Evolutionary conservation across 2,888 invertebrate genomes (phyloP), one percentile per base, ranked within the genome.

Genomic region (Sphinx pinastri): DNA sequence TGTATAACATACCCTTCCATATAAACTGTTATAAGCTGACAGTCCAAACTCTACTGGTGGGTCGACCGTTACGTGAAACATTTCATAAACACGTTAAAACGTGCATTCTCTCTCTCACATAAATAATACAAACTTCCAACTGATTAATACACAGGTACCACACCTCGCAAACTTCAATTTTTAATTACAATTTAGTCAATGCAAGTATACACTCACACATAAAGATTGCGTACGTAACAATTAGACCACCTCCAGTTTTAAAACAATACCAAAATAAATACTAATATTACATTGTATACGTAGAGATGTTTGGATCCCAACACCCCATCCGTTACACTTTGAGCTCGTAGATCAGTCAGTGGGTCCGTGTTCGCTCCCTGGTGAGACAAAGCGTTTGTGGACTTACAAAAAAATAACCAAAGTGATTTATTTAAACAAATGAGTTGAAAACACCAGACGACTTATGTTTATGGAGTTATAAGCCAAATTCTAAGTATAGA

Each of bases 291-390:
- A 63, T 63, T 31, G 59, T 38, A 70, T 12, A 67, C 12, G 51
- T 67, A 68, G 12, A 31, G 55, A 47, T 60, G 57, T 49, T 57
- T 63, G 49, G 55, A 68, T 45, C 70, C 71, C 71, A 54, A 71
- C 70, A 68, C 69, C 73, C 71, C 54, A 68, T 68, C 66, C 47
- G 67, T 73, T 68, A 72, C 74, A 69, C 74, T 77, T 77, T 78
- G 79, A 79, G 77, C 77, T 79, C 52, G 68, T 63, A 67, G 68
- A 74, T 69, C 19, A 55, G 70, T 70, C 72, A 72, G 31, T 63
- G 47, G 63, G 49, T 49, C 16, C 49, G 19, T 63, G 63, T 13
- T 49, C 13, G 13, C 14, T 49, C 19, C 13, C 47, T 45, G 10
- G 19, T 13, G 11, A 57, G 16, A 63, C 49, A 16, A 47, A 63